Percentiles rank a stretch among this genome's conserved stretches.
These are phyloP conservation scores for Scopus umbretta DNA, from an alignment of 2,113 vertebrate genomes.

Conservation along the genomic window DNA sequence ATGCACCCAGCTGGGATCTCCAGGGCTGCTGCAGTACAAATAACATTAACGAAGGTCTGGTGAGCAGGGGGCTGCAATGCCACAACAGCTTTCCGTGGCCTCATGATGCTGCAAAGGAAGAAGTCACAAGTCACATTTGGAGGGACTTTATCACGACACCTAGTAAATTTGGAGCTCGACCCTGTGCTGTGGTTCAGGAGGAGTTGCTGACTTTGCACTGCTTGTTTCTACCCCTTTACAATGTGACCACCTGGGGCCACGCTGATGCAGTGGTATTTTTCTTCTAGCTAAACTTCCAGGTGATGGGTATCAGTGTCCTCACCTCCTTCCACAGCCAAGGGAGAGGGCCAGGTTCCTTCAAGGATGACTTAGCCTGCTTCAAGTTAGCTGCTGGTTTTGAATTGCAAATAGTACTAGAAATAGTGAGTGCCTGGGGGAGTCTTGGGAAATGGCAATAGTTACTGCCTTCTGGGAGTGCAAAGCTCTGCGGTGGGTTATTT, in stretches of 20 bases:
- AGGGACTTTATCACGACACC: not conserved
- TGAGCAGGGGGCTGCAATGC: not conserved
- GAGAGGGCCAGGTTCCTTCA: not conserved
- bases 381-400: not conserved
- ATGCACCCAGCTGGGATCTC: not conserved
- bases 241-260: not conserved
- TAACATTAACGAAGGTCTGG: not conserved
- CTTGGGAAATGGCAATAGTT: not conserved
- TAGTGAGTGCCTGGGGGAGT: not conserved
- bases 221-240: not conserved
- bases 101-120: fast-evolving
- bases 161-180: not conserved
- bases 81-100: not conserved
- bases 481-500: not conserved
- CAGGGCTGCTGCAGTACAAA: not conserved
- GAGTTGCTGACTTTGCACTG: not conserved
- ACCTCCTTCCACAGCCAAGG: not conserved
- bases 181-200: not conserved
- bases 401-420: not conserved
- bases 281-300: not conserved
- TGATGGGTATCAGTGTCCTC: not conserved
- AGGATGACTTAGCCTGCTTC: not conserved
- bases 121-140: not conserved
- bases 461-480: not conserved
- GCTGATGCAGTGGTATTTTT: not conserved